These are phyloP conservation scores for Tetragonisca angustula DNA, from an alignment of 2,888 invertebrate genomes.

Conservation along the genomic window DNA sequence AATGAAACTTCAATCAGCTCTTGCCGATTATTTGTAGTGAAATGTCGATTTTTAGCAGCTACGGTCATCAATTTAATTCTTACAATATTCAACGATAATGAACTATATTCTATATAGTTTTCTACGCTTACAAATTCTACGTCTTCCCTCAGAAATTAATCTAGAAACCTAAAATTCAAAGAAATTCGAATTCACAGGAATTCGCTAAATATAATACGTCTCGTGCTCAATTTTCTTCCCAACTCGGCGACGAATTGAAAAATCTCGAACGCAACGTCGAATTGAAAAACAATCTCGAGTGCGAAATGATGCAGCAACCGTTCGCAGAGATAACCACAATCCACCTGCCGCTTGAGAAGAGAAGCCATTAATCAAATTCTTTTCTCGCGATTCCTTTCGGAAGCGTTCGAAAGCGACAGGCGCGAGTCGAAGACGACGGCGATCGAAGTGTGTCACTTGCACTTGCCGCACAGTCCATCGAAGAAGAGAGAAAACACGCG, in stretches of 20 bases:
- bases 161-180: background rate
- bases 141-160: too few species aligned
- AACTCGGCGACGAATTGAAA: background rate
- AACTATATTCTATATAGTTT: too few species aligned
- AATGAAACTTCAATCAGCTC: too few species aligned
- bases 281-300: background rate
- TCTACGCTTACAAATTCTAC: too few species aligned
- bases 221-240: background rate
- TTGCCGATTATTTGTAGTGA: too few species aligned
- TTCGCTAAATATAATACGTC: background rate
- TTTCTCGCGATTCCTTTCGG: constrained; percentile 20
- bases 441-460: constrained; percentile 66
- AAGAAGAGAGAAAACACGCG: constrained; percentile 48
- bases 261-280: background rate
- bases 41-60: too few species aligned
- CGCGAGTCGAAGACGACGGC: background rate
- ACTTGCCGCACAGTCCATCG: constrained; percentile 52
- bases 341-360: too few species aligned
- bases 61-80: too few species aligned
- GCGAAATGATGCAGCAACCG: background rate
- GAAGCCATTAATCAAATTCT: background rate
- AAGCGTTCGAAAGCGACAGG: constrained; percentile 36
- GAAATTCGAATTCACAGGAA: background rate
- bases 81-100: too few species aligned
- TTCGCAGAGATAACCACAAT: too few species aligned